phyloP scores from a whole-genome alignment of 1,140 invertebrate genomes.

The roundworm (Caenorhabditis elegans) region DNA sequence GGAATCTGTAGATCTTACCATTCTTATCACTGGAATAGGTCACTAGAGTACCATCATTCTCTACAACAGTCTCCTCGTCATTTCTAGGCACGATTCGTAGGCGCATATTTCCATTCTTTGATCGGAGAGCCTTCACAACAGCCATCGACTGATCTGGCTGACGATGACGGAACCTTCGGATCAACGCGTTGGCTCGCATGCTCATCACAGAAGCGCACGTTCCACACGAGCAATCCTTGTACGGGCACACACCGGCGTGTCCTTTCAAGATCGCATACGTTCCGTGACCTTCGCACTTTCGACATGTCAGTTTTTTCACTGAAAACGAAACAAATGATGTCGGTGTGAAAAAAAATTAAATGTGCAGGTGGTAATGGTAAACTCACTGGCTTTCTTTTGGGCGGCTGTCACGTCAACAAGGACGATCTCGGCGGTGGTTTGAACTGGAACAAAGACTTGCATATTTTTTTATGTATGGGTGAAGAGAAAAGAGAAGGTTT shows the following conservation, averaged over 20 bases:
- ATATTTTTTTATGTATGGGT: not conserved
- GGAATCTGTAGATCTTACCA: not conserved
- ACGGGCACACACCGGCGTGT: slow-evolving; percentile 51
- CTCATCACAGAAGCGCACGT: slow-evolving; percentile 40
- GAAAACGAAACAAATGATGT: not conserved
- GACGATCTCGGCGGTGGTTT: not conserved
- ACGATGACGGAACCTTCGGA: slow-evolving; percentile 43
- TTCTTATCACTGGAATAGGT: slow-evolving; percentile 15
- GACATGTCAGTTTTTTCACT: slow-evolving; percentile 47
- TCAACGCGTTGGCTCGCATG: slow-evolving; percentile 39
- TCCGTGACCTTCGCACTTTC: slow-evolving; percentile 55
- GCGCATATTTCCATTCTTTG: slow-evolving; percentile 44
- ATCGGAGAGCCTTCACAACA: slow-evolving; percentile 34
- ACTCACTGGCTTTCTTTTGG: slow-evolving; percentile 19
- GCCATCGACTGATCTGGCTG: slow-evolving; percentile 24
- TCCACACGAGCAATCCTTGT: slow-evolving; percentile 53
- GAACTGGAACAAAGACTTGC: not conserved
- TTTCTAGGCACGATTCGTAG: slow-evolving; percentile 38
- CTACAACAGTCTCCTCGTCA: not conserved
- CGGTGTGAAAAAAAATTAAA: not conserved
- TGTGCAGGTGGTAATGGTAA: not conserved
- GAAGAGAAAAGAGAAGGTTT: not conserved
- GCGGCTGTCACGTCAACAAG: not conserved
- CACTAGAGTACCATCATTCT: not conserved
- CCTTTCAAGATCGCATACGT: slow-evolving; percentile 48